Percentiles rank a stretch among this genome's conserved stretches.
Conservation (phyloP, 2,797 vertebrate genomes). For the Kryptolebias ocellatus region DNA sequence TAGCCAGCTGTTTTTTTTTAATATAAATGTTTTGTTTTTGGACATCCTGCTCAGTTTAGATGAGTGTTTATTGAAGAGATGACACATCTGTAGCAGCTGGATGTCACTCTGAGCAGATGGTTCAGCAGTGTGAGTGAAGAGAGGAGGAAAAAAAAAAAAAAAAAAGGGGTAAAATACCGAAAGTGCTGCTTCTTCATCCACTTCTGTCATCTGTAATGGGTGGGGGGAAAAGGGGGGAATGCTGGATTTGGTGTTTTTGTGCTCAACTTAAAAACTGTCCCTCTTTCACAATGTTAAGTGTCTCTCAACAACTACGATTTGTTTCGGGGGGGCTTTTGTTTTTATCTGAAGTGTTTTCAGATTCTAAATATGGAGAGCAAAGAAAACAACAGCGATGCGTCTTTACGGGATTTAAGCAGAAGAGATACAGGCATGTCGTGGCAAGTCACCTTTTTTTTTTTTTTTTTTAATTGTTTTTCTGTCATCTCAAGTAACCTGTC, state of each 20-base stretch:
- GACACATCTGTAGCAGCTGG: conserved; percentile 71
- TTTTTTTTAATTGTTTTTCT: conserved; percentile 16
- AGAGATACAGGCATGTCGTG: conserved; percentile 42
- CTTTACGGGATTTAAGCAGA: conserved; percentile 35
- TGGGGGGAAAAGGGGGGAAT: conserved; percentile 41
- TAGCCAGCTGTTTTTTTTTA: conserved; percentile 17
- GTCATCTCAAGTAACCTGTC: conserved; percentile 58
- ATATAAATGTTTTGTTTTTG: too few relatives aligned
- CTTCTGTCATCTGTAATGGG: conserved; percentile 65
- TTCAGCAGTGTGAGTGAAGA: conserved; percentile 26
- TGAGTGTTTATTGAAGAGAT: conserved; percentile 24
- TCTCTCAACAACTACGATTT: conserved; percentile 24
- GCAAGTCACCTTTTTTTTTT: conserved; percentile 41
- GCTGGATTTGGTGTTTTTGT: conserved; percentile 74
- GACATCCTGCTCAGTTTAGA: conserved; percentile 29
- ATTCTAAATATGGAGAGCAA: not conserved
- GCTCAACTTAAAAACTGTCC: conserved; percentile 51
- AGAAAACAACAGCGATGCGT: conserved; percentile 26
- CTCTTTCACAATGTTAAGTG: conserved; percentile 47
- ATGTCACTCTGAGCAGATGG: conserved; percentile 55
- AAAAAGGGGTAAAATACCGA: conserved; percentile 55
- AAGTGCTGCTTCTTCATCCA: conserved; percentile 79
- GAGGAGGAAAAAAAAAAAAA: conserved; percentile 50
- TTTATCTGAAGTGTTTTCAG: conserved; percentile 31
- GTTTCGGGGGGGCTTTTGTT: conserved; percentile 13